Conservation (phyloP, 2,797 vertebrate species). For the Hippocampus kuda region DNA sequence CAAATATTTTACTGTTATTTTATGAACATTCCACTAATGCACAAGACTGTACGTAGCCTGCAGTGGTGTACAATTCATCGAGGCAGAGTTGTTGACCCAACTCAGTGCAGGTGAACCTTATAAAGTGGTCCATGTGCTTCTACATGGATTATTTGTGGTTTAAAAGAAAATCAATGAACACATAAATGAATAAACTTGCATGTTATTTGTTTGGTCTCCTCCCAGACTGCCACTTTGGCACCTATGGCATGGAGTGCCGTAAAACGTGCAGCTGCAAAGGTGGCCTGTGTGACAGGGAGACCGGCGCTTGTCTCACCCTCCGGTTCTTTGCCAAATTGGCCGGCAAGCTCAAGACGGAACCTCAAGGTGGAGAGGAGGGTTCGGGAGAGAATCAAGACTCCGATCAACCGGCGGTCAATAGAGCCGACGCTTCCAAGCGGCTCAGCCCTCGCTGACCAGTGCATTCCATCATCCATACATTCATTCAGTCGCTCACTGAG, state of each 20-base stretch:
- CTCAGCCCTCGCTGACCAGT: constrained; percentile 83
- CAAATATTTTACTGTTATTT: no score
- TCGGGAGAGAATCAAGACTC: constrained; percentile 80
- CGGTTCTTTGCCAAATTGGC: constrained; percentile 80
- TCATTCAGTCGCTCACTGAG: constrained; percentile 24
- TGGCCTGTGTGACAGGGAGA: constrained; percentile 86
- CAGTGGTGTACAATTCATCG: no score
- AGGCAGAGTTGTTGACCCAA: neutral
- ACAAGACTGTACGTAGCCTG: neutral
- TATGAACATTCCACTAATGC: no score
- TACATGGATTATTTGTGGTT: neutral
- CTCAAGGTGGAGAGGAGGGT: constrained; percentile 70
- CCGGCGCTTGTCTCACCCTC: constrained; percentile 83
- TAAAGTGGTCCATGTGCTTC: neutral
- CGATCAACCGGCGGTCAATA: constrained; percentile 61
- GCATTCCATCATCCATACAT: constrained; percentile 7
- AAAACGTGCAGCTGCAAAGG: constrained; percentile 84
- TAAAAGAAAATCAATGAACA: neutral
- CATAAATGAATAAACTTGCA: neutral
- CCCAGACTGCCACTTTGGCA: constrained; percentile 86
- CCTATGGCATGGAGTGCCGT: constrained; percentile 85
- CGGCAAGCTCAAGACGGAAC: constrained; percentile 60
- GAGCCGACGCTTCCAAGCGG: constrained; percentile 68
- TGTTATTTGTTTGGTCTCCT: constrained; percentile 5
- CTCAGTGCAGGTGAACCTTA: neutral